These are phyloP conservation scores for Pantala flavescens DNA, from an alignment of 1,140 invertebrate genomes.

Conservation along the genomic window DNA sequence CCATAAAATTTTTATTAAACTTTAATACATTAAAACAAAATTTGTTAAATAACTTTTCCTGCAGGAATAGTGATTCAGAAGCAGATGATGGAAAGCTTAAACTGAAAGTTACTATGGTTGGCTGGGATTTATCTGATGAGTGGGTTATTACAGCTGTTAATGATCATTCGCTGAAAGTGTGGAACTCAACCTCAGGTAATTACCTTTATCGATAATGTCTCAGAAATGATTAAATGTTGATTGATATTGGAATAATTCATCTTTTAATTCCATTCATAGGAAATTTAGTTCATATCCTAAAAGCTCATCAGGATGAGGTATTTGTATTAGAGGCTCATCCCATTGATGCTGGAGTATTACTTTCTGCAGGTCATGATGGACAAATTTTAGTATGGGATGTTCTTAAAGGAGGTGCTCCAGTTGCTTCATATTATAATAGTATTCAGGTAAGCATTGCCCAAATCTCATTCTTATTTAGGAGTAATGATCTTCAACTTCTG, in stretches of 20 bases:
- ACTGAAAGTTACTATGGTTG: conserved; percentile 88
- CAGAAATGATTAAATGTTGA: not conserved
- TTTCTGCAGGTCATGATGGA: conserved; percentile 95
- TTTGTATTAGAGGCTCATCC: conserved; percentile 93
- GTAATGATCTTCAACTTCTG: too few relatives aligned
- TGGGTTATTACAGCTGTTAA: conserved; percentile 84
- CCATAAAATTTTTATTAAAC: too few relatives aligned
- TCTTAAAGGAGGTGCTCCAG: conserved; percentile 46
- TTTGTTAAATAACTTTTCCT: conserved; percentile 13
- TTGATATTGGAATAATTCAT: not conserved
- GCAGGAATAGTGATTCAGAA: conserved; percentile 18
- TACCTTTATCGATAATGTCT: not conserved
- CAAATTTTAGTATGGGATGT: conserved; percentile 84
- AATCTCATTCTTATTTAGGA: too few relatives aligned
- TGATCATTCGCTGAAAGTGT: conserved; percentile 77
- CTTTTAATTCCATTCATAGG: conserved; percentile 24
- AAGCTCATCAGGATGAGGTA: conserved; percentile 84
- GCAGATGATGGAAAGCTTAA: conserved; percentile 52
- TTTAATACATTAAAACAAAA: too few relatives aligned
- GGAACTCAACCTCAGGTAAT: conserved; percentile 53
- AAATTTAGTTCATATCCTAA: conserved; percentile 52
- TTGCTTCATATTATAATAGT: conserved; percentile 58
- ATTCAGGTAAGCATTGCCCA: not conserved
- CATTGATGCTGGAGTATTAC: conserved; percentile 57
- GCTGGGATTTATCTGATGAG: conserved; percentile 81